phyloP scores from a whole-genome alignment of 2,888 invertebrate species.

The Cepaea hortensis region DNA sequence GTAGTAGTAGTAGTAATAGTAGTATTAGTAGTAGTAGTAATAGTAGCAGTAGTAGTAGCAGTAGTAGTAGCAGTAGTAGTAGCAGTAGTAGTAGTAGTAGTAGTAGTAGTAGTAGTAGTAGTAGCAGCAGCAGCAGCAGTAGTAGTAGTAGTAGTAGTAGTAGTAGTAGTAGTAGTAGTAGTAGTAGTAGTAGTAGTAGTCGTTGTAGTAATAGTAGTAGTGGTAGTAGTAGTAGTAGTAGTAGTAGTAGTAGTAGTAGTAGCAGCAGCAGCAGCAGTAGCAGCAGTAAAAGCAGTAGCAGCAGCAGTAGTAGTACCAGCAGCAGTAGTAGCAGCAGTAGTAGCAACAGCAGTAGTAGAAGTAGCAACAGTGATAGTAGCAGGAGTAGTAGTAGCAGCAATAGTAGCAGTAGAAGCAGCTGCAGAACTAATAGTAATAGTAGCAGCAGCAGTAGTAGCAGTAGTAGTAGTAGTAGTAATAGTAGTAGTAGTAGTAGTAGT shows the following conservation, averaged over 20 bases:
- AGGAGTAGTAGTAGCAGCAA: conserved; percentile 47
- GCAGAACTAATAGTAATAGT: conserved; percentile 47
- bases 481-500: neutral
- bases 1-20: no score
- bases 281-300: no score
- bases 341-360: conserved; percentile 49
- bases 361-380: conserved; percentile 45
- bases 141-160: conserved; percentile 12
- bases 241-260: conserved; percentile 28
- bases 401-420: conserved; percentile 46
- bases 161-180: conserved; percentile 48
- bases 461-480: neutral
- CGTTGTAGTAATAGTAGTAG: conserved; percentile 48
- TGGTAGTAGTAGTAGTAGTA: conserved; percentile 49
- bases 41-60: no score
- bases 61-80: neutral
- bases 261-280: neutral
- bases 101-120: conserved; percentile 21
- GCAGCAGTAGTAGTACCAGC: neutral
- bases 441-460: conserved; percentile 39
- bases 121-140: neutral
- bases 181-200: conserved; percentile 46
- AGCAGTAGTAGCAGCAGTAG: conserved; percentile 19
- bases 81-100: conserved; percentile 7
- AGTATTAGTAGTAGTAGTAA: no score